A percentile compares a stretch with the other conserved stretches of the same genome.
These are phyloP conservation scores for Spilarctia lutea DNA, from an alignment of 2,888 invertebrate genomes.

Conservation along the genomic window DNA sequence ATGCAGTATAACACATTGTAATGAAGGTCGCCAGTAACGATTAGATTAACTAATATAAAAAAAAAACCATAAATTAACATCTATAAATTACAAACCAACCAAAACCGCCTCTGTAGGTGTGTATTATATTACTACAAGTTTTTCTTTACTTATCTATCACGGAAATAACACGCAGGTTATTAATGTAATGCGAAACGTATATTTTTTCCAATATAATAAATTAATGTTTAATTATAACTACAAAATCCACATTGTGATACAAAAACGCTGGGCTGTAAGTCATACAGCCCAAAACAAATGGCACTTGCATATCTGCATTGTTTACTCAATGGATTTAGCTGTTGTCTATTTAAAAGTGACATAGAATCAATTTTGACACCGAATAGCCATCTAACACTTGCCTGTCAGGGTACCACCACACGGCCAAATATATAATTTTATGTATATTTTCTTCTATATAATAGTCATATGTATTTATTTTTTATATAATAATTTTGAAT, in stretches of 20 bases:
- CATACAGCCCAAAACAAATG: conserved; percentile 81
- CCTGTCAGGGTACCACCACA: conserved; percentile 93
- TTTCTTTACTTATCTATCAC: conserved; percentile 81
- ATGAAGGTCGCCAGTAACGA: conserved; percentile 69
- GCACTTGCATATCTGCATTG: conserved; percentile 84
- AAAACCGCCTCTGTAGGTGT: conserved; percentile 75
- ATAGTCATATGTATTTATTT: conserved; percentile 86
- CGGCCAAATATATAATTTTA: conserved; percentile 85
- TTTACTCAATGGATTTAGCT: conserved; percentile 70
- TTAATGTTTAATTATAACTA: conserved; percentile 73
- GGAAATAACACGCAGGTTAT: conserved; percentile 81
- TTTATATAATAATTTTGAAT: conserved; percentile 87
- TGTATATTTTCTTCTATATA: conserved; percentile 85
- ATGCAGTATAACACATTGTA: conserved; percentile 68
- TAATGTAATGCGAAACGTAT: conserved; percentile 78
- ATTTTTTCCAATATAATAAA: conserved; percentile 75
- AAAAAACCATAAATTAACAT: conserved; percentile 58
- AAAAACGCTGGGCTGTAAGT: conserved; percentile 70
- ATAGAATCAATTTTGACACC: conserved; percentile 82
- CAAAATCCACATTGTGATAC: conserved; percentile 71
- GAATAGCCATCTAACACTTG: conserved; percentile 85
- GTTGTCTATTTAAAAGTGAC: conserved; percentile 60
- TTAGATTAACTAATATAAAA: conserved; percentile 53
- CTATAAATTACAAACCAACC: conserved; percentile 73
- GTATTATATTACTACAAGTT: conserved; percentile 75